Evolutionary conservation across 2,888 invertebrate genomes (phyloP).

Genomic region (Lochmaea crataegi): DNA sequence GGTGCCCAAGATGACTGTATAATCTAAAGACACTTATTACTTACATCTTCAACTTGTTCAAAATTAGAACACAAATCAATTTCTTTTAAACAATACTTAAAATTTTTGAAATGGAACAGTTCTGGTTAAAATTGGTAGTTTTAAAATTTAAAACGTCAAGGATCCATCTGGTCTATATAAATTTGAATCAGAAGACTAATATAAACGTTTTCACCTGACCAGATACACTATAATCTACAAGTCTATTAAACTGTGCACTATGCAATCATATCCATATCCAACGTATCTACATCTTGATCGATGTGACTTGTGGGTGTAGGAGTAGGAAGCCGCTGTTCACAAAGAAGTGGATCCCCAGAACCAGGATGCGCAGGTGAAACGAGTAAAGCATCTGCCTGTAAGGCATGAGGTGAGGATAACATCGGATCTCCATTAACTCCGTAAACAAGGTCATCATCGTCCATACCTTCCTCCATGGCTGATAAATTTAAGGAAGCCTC

Average conservation of each 20-base stretch:
- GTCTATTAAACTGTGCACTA: conserved; percentile 50
- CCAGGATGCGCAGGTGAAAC: conserved; percentile 69
- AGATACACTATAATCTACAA: conserved; percentile 24
- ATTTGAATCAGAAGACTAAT: conserved; percentile 19
- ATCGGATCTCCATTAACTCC: conserved; percentile 66
- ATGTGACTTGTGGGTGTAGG: conserved; percentile 65
- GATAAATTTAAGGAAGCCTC: conserved; percentile 69
- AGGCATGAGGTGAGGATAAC: conserved; percentile 67
- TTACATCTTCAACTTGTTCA: too few relatives aligned
- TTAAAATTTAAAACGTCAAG: too few relatives aligned
- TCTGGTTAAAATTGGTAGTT: too few relatives aligned
- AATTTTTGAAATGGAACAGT: too few relatives aligned
- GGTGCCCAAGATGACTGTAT: too few relatives aligned
- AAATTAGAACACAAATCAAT: too few relatives aligned
- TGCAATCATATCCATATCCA: conserved; percentile 69
- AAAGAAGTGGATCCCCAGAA: conserved; percentile 74
- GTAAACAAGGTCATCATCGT: conserved; percentile 63
- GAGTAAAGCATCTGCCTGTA: conserved; percentile 74
- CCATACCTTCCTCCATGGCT: conserved; percentile 73
- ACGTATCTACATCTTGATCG: conserved; percentile 67
- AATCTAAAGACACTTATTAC: too few relatives aligned
- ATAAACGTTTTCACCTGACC: conserved; percentile 34
- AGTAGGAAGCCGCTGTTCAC: conserved; percentile 64
- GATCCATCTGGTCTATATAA: background rate
- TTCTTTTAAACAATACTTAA: too few relatives aligned